A percentile compares a stretch with the other conserved stretches of the same genome.
Conservation (phyloP, 2,888 invertebrate species). For the Cenopis cana region DNA sequence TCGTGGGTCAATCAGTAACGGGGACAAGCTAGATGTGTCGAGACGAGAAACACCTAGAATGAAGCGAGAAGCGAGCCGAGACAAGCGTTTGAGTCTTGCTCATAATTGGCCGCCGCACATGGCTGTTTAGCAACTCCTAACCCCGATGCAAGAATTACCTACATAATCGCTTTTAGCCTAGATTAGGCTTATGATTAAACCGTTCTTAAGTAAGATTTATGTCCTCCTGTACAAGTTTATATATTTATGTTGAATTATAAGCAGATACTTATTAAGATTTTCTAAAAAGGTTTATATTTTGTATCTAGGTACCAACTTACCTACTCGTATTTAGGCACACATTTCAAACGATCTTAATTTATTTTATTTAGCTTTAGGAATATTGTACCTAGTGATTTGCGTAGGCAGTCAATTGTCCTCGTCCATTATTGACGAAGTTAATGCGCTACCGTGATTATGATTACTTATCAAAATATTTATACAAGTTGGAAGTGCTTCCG, state of each 20-base stretch:
- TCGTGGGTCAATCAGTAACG: conserved; percentile 21
- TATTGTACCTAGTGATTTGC: background rate
- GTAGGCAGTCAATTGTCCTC: background rate
- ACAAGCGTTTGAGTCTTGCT: conserved; percentile 11
- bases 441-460: background rate
- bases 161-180: conserved; percentile 25
- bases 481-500: background rate
- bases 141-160: conserved; percentile 35
- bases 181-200: conserved; percentile 14
- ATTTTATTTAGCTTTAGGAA: too few species aligned
- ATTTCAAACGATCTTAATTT: too few species aligned
- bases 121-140: conserved; percentile 28
- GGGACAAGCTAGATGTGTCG: conserved; percentile 22
- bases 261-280: too few species aligned
- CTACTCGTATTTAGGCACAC: too few species aligned
- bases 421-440: background rate
- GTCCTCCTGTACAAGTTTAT: background rate
- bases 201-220: background rate
- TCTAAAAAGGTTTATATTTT: too few species aligned
- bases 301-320: too few species aligned
- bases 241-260: too few species aligned
- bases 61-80: conserved; percentile 10
- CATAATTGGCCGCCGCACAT: conserved; percentile 26
- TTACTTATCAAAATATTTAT: conserved; percentile 8
- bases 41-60: conserved; percentile 18